Percentiles rank a stretch among this genome's conserved stretches.
phyloP scores from a whole-genome alignment of 2,797 vertebrate species.

The Channallabes apus region DNA sequence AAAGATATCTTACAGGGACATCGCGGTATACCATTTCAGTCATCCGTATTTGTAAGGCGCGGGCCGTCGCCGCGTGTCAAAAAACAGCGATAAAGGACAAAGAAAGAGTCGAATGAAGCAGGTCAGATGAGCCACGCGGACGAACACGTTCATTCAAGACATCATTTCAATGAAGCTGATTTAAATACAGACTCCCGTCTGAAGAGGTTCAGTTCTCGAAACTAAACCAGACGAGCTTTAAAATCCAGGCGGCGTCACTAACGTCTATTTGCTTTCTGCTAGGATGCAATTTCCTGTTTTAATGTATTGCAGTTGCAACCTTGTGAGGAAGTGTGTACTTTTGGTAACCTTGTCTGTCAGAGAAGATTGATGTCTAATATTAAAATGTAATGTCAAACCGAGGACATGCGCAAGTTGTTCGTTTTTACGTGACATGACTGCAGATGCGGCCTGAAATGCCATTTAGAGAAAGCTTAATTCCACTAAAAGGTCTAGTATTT shows the following conservation, averaged over 20 bases:
- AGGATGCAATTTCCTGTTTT: conserved; percentile 39
- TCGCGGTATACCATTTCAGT: conserved; percentile 48
- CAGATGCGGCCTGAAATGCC: conserved; percentile 29
- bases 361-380: conserved; percentile 56
- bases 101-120: conserved; percentile 16
- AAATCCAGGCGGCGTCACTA: conserved; percentile 14
- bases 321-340: conserved; percentile 42
- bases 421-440: conserved; percentile 42
- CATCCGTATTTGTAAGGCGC: conserved; percentile 52
- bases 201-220: conserved; percentile 9
- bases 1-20: conserved; percentile 57
- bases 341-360: conserved; percentile 53
- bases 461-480: conserved; percentile 39
- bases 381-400: conserved; percentile 53
- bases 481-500: conserved; percentile 8
- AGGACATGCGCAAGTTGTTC: conserved; percentile 43
- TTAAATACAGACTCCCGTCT: not conserved
- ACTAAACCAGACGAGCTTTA: conserved; percentile 12
- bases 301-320: conserved; percentile 47
- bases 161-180: conserved; percentile 18
- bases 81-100: conserved; percentile 41
- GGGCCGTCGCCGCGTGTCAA: conserved; percentile 29
- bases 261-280: conserved; percentile 30
- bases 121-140: conserved; percentile 21
- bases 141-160: conserved; percentile 13